phyloP scores from a whole-genome alignment of 2,113 vertebrate species.

The Pseudois nayaur region DNA sequence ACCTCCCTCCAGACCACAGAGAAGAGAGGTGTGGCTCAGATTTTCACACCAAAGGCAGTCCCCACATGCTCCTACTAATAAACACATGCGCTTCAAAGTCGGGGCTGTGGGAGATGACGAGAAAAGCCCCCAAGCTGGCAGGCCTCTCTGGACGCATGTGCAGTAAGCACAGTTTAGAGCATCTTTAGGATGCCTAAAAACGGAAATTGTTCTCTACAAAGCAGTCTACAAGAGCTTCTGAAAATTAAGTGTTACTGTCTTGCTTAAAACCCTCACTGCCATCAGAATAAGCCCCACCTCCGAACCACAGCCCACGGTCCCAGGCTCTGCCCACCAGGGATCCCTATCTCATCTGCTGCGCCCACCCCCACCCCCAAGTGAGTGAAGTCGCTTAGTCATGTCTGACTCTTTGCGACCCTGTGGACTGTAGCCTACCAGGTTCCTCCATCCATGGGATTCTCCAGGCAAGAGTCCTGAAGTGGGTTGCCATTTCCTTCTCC shows the following conservation, averaged over 20 bases:
- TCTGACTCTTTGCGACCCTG: background rate
- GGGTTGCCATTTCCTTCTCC: background rate
- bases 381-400: background rate
- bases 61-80: background rate
- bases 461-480: background rate
- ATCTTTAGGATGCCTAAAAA: background rate
- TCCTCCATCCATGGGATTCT: background rate
- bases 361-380: background rate
- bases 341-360: background rate
- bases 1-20: no score
- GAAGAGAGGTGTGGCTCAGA: background rate
- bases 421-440: background rate
- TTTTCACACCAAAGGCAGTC: background rate
- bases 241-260: background rate
- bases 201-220: background rate
- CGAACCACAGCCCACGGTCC: rapidly evolving
- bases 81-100: background rate
- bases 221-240: background rate
- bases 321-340: background rate
- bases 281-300: background rate
- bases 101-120: background rate
- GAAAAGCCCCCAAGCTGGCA: background rate
- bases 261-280: background rate
- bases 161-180: background rate
- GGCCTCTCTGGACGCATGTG: background rate